Evolutionary conservation across 2,113 vertebrate genomes (phyloP).

Genomic region (Eulemur macaco): DNA sequence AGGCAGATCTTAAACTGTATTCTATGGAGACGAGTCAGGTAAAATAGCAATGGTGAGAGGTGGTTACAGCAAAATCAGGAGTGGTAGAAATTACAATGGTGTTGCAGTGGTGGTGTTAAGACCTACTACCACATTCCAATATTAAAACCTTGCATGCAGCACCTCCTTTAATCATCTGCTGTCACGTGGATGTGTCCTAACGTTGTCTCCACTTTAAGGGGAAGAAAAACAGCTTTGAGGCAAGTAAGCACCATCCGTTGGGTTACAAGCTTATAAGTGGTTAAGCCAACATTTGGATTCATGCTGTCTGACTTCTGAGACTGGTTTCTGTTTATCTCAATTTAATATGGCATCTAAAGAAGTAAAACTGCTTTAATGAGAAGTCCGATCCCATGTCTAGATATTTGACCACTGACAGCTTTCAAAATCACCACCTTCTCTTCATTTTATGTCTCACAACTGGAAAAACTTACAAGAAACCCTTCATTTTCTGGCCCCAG

Average conservation of each 20-base stretch:
- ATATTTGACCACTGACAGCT: background rate
- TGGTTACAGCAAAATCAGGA: background rate
- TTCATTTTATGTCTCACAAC: accelerated
- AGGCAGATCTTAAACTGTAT: background rate
- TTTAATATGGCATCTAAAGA: background rate
- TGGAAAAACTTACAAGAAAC: background rate
- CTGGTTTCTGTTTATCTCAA: background rate
- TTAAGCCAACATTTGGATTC: background rate
- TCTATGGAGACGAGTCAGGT: background rate
- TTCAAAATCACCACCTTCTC: background rate
- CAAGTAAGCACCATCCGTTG: background rate
- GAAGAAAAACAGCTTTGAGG: background rate
- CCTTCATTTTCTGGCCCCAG: accelerated
- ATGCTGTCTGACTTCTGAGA: background rate
- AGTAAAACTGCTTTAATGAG: background rate
- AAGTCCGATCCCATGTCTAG: background rate
- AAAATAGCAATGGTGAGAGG: background rate
- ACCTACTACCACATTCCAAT: accelerated
- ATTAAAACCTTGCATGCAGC: accelerated
- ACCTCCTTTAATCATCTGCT: background rate
- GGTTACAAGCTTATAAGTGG: background rate
- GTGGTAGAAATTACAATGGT: background rate
- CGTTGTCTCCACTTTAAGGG: background rate
- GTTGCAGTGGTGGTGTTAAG: accelerated
- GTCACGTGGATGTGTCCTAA: background rate